phyloP scores from a whole-genome alignment of 2,888 invertebrate genomes.

The Sesia bembeciformis region DNA sequence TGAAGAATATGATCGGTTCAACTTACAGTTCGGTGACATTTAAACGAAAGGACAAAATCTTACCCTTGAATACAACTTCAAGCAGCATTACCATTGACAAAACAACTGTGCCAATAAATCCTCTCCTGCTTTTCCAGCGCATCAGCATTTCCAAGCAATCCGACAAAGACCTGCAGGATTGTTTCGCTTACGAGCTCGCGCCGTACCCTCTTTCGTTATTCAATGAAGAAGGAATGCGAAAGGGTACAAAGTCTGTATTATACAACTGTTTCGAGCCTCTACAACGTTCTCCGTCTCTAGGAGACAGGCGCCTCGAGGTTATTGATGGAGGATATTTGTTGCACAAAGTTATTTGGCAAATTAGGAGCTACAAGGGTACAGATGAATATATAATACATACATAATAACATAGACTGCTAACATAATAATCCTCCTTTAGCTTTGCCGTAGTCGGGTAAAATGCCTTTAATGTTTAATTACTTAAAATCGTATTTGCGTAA shows the following conservation, averaged over 20 bases:
- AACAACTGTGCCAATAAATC: slow-evolving; percentile 4
- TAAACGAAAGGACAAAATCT: neutral
- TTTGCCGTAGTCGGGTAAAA: no score
- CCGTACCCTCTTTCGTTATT: no score
- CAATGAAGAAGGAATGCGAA: neutral
- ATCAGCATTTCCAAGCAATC: no score
- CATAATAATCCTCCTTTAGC: neutral
- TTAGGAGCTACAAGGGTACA: no score
- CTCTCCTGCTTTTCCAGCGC: no score
- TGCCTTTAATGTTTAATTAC: no score
- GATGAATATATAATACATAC: no score
- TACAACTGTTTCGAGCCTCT: neutral
- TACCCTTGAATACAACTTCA: neutral
- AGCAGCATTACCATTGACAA: neutral
- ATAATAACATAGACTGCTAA: no score
- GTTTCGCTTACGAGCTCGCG: no score
- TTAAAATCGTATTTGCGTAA: neutral
- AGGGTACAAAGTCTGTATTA: neutral
- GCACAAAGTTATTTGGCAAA: neutral
- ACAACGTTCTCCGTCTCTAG: neutral
- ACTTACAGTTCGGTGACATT: neutral
- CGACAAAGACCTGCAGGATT: no score
- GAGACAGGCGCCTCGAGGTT: neutral
- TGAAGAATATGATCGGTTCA: neutral
- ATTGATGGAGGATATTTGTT: neutral